Percentiles rank a stretch among this genome's conserved stretches.
Conservation (phyloP, 2,888 invertebrate genomes). For the Choreutis nemorana region DNA sequence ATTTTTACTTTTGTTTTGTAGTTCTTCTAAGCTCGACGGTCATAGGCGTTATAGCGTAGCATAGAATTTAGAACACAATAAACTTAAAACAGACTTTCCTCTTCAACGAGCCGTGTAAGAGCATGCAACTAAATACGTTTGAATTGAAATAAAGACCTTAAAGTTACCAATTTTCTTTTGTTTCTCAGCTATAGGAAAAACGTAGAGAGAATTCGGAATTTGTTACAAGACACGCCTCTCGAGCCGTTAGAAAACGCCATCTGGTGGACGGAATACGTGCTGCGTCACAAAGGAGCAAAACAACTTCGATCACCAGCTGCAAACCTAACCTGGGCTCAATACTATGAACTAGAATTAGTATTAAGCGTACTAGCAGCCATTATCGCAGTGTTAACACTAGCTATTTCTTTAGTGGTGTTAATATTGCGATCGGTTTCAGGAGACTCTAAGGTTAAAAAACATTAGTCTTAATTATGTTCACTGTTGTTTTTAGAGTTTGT, state of each 20-base stretch:
- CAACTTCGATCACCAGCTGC: constrained; percentile 36
- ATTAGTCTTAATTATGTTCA: too few species aligned
- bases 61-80: too few species aligned
- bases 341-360: constrained; percentile 20
- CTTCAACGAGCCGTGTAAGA: too few species aligned
- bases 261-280: constrained; percentile 56
- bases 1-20: too few species aligned
- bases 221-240: constrained; percentile 16
- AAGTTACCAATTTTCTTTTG: too few species aligned
- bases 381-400: not conserved
- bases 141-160: too few species aligned
- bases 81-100: too few species aligned
- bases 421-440: not conserved
- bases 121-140: too few species aligned
- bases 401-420: not conserved
- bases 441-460: not conserved
- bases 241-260: constrained; percentile 28
- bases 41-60: too few species aligned
- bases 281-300: constrained; percentile 35
- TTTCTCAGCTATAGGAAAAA: constrained; percentile 19
- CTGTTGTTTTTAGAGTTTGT: too few species aligned
- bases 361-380: constrained; percentile 1
- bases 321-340: constrained; percentile 20
- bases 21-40: too few species aligned
- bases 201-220: constrained; percentile 11